Conservation (phyloP, 2,888 invertebrate genomes). For the Abrostola triplasia region DNA sequence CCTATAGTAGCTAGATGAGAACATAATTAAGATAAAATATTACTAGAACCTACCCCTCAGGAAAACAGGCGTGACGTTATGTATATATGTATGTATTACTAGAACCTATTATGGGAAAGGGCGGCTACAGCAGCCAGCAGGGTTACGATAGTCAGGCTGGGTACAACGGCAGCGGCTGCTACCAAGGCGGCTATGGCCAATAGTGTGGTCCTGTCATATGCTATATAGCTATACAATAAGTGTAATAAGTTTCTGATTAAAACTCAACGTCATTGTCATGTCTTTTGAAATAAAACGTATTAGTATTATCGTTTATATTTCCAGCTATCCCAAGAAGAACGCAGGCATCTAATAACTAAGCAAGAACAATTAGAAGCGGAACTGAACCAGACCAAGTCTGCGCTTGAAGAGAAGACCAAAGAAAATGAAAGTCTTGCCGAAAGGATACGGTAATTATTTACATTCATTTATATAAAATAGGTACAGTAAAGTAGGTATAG, state of each 20-base stretch:
- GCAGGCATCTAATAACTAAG: constrained; percentile 91
- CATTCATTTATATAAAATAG: too few species aligned
- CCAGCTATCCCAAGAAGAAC: constrained; percentile 92
- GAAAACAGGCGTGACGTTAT: too few species aligned
- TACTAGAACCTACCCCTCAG: too few species aligned
- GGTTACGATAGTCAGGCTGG: not conserved
- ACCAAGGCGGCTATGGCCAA: constrained; percentile 51
- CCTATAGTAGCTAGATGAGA: not conserved
- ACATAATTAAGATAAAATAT: not conserved
- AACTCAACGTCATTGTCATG: constrained; percentile 42
- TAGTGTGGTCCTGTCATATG: constrained; percentile 37
- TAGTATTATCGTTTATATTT: too few species aligned
- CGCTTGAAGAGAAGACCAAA: constrained; percentile 88
- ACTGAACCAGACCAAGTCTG: constrained; percentile 89
- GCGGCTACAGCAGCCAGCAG: constrained; percentile 34
- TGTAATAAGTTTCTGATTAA: constrained; percentile 49
- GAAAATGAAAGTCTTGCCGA: constrained; percentile 91
- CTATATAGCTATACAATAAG: constrained; percentile 42
- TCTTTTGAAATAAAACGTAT: constrained; percentile 51
- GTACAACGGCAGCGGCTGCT: constrained; percentile 27
- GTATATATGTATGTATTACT: too few species aligned
- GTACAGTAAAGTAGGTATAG: too few species aligned
- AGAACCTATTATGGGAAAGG: too few species aligned
- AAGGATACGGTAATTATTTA: constrained; percentile 89
- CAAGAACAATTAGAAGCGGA: constrained; percentile 94